Evolutionary conservation across 2,113 vertebrate genomes (phyloP).

Genomic region (Neolamprologus modestus): DNA sequence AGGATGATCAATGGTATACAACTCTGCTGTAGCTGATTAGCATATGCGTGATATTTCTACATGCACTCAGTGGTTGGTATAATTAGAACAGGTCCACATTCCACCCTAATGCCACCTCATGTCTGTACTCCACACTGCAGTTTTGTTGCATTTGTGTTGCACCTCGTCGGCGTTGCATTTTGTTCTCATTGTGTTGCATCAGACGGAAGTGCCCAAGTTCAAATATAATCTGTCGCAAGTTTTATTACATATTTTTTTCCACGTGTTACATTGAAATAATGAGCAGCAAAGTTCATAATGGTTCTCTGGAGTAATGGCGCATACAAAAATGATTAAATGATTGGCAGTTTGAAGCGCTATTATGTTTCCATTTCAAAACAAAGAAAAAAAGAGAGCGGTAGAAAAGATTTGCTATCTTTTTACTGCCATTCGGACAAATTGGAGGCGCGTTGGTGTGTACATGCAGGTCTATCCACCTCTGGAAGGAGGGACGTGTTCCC

Average conservation of each 20-base stretch:
- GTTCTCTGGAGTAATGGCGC: neutral
- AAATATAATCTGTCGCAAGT: neutral
- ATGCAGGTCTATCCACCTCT: neutral
- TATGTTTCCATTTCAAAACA: neutral
- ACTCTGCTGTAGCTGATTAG: neutral
- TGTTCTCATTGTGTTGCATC: slow-evolving; percentile 28
- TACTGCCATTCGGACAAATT: neutral
- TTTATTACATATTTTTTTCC: neutral
- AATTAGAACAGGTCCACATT: neutral
- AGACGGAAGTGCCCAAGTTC: slow-evolving; percentile 26
- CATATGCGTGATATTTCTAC: neutral
- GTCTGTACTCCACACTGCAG: neutral
- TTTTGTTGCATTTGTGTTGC: neutral
- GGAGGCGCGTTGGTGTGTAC: neutral
- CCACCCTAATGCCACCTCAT: neutral
- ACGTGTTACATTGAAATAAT: neutral
- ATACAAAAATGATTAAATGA: neutral
- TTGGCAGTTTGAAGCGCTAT: neutral
- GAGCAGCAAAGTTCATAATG: neutral
- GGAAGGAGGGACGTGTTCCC: neutral
- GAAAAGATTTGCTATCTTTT: neutral
- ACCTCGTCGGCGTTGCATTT: neutral
- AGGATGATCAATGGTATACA: neutral
- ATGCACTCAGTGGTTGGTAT: neutral
- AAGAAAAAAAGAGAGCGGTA: neutral